phyloP scores from a whole-genome alignment of 2,888 invertebrate species.

The Microctonus hyperodae region DNA sequence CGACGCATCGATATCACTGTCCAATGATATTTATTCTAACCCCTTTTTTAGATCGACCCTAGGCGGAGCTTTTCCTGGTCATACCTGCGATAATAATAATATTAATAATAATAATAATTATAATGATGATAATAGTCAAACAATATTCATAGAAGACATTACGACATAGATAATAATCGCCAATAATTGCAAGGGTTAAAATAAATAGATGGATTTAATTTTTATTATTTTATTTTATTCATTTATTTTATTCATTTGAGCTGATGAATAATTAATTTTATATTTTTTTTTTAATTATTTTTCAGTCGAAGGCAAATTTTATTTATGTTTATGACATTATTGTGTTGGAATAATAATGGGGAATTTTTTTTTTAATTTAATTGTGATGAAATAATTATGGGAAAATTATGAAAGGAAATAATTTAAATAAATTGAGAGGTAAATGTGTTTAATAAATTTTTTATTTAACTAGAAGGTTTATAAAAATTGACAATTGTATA shows the following conservation, averaged over 20 bases:
- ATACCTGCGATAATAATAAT: conserved; percentile 44
- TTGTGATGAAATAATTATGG: too few relatives aligned
- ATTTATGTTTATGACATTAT: neutral
- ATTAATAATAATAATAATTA: too few relatives aligned
- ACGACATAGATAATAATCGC: conserved; percentile 34
- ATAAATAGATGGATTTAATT: neutral
- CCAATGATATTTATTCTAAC: conserved; percentile 50
- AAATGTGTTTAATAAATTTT: too few relatives aligned
- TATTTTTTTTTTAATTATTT: neutral
- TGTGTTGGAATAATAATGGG: neutral
- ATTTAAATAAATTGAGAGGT: neutral
- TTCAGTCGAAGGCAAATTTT: neutral
- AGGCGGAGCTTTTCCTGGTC: conserved; percentile 53
- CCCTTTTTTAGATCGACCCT: conserved; percentile 57
- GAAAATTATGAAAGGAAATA: neutral
- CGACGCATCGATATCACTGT: conserved; percentile 67
- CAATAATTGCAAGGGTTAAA: neutral
- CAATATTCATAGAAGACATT: conserved; percentile 32
- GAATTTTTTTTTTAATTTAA: neutral
- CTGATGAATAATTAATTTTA: too few relatives aligned
- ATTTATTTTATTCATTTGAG: too few relatives aligned
- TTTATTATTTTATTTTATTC: neutral
- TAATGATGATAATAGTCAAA: conserved; percentile 18
- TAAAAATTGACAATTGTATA: too few relatives aligned
- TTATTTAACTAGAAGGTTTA: too few relatives aligned